Conservation (phyloP, 2,888 invertebrate species). For the Tenthredo notha region DNA sequence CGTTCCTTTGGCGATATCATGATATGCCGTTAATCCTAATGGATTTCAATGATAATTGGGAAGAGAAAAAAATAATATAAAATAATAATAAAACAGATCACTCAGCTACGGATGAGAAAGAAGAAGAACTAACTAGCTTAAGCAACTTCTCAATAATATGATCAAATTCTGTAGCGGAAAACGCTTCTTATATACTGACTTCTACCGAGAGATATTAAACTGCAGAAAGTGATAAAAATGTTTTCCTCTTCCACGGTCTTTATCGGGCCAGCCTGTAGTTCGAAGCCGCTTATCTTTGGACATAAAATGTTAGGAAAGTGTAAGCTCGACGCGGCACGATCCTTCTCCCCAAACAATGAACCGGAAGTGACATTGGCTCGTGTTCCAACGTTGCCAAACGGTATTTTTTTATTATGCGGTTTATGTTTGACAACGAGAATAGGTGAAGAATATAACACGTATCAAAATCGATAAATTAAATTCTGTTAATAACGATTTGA, state of each 20-base stretch:
- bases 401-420: slow-evolving; percentile 15
- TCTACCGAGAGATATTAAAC: slow-evolving; percentile 41
- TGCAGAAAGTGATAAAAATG: slow-evolving; percentile 35
- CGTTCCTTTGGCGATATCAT: neutral
- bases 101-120: neutral
- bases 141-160: slow-evolving; percentile 35
- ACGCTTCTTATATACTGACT: slow-evolving; percentile 40
- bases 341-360: slow-evolving; percentile 43
- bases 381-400: slow-evolving; percentile 6
- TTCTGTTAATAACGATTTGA: neutral
- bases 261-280: slow-evolving; percentile 35
- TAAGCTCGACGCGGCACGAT: slow-evolving; percentile 18
- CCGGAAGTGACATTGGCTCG: slow-evolving; percentile 28
- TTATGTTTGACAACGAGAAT: slow-evolving; percentile 16
- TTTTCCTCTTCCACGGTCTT: slow-evolving; percentile 28
- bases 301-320: slow-evolving; percentile 44
- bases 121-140: neutral
- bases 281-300: slow-evolving; percentile 34
- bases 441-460: neutral
- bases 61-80: neutral
- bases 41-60: neutral
- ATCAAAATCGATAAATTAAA: neutral
- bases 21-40: slow-evolving; percentile 20
- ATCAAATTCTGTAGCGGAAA: slow-evolving; percentile 32
- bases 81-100: neutral